phyloP scores from a whole-genome alignment of 2,797 vertebrate species.

The Meriones psammophilus region DNA sequence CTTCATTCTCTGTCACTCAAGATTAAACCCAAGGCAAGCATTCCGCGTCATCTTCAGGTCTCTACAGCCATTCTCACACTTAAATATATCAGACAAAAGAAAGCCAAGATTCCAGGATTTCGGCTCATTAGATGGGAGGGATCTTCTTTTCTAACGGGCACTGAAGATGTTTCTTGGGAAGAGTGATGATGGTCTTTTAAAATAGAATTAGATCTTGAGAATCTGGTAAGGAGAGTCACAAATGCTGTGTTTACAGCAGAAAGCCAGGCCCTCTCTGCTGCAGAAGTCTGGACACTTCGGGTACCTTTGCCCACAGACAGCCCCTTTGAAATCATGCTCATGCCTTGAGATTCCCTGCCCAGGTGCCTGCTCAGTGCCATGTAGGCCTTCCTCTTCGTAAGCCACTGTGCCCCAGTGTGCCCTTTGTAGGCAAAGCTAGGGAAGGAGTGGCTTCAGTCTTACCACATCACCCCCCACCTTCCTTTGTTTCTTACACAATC shows the following conservation, averaged over 20 bases:
- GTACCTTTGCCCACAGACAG: neutral
- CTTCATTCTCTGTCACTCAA: neutral
- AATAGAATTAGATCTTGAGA: conserved; percentile 42
- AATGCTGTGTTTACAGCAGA: neutral
- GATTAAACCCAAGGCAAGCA: neutral
- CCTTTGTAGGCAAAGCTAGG: neutral
- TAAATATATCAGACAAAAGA: neutral
- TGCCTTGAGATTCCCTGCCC: neutral
- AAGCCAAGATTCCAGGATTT: neutral
- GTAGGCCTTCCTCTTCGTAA: neutral
- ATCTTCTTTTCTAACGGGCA: neutral
- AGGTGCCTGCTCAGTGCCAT: neutral
- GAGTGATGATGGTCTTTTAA: neutral
- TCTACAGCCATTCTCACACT: neutral
- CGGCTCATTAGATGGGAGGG: neutral
- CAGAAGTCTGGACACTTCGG: neutral
- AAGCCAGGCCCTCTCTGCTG: neutral
- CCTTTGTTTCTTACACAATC: neutral
- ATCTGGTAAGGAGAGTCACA: neutral
- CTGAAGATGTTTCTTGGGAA: neutral
- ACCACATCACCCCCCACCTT: neutral
- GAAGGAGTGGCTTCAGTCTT: conserved; percentile 3
- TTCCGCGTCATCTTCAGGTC: neutral
- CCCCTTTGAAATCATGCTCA: neutral
- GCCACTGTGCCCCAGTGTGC: neutral